These are phyloP conservation scores for Vulpes ferrilata DNA, from an alignment of 2,113 vertebrate species.

Conservation along the genomic window DNA sequence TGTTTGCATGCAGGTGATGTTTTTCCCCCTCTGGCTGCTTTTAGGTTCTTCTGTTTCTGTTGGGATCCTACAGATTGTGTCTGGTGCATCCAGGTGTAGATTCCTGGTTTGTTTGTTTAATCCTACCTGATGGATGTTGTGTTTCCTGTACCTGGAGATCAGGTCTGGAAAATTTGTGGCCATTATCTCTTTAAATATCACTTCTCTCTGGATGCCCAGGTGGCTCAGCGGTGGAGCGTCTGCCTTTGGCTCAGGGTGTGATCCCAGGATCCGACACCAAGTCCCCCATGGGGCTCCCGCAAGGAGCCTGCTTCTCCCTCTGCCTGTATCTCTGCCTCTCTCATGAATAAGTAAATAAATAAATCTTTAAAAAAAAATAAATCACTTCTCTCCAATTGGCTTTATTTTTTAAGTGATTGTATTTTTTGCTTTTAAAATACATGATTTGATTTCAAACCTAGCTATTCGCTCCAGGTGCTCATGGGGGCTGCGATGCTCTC, in stretches of 20 bases:
- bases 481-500: accelerated
- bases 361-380: no score
- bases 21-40: background rate
- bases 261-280: no score
- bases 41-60: background rate
- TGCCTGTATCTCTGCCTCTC: no score
- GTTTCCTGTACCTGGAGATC: background rate
- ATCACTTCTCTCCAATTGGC: background rate
- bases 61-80: background rate
- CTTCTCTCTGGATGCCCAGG: background rate
- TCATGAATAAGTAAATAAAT: no score
- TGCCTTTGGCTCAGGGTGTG: no score
- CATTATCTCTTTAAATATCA: background rate
- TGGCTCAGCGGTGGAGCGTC: no score
- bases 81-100: background rate
- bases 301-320: no score
- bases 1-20: background rate
- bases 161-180: background rate
- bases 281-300: no score
- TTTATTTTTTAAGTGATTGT: background rate
- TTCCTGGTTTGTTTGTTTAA: background rate
- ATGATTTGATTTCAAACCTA: background rate
- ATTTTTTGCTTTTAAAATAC: background rate
- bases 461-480: background rate
- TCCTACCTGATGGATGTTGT: no score